phyloP scores from a whole-genome alignment of 92 coral and sea anemone species.

The Zoanthus solanderi region DNA sequence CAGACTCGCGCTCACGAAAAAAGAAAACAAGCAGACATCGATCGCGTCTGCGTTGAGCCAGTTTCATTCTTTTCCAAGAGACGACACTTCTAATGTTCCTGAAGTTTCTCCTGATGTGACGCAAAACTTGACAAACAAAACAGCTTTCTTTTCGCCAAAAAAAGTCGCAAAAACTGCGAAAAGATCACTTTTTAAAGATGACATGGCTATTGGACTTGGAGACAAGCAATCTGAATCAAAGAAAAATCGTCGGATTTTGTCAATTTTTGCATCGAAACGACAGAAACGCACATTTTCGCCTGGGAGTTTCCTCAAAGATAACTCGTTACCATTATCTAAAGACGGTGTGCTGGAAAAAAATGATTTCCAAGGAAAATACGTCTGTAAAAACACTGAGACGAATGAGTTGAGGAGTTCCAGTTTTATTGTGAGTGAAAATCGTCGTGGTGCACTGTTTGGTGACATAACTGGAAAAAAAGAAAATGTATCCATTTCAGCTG shows the following conservation, averaged over 20 bases:
- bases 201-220: slow-evolving; percentile 68
- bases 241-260: slow-evolving; percentile 72
- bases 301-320: not conserved
- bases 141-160: slow-evolving; percentile 2
- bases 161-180: slow-evolving; percentile 39
- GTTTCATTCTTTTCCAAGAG: slow-evolving; percentile 15
- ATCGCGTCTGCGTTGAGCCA: not conserved
- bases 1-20: slow-evolving; percentile 43
- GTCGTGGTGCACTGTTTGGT: slow-evolving; percentile 72
- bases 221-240: slow-evolving; percentile 67
- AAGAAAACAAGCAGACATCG: not conserved
- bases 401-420: slow-evolving; percentile 38
- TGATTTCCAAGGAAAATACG: slow-evolving; percentile 8
- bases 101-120: not conserved
- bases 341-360: slow-evolving; percentile 22
- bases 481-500: slow-evolving; percentile 40
- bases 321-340: slow-evolving; percentile 19
- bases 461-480: slow-evolving; percentile 58
- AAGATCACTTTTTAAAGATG: slow-evolving; percentile 78
- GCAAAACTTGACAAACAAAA: slow-evolving; percentile 32
- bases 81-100: not conserved
- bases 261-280: slow-evolving; percentile 77
- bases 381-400: not conserved
- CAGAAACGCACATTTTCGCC: slow-evolving; percentile 49
- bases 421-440: slow-evolving; percentile 52